A percentile compares a stretch with the other conserved stretches of the same genome.
Conservation (phyloP, 2,113 vertebrate genomes). For the human (Homo sapiens) region DNA sequence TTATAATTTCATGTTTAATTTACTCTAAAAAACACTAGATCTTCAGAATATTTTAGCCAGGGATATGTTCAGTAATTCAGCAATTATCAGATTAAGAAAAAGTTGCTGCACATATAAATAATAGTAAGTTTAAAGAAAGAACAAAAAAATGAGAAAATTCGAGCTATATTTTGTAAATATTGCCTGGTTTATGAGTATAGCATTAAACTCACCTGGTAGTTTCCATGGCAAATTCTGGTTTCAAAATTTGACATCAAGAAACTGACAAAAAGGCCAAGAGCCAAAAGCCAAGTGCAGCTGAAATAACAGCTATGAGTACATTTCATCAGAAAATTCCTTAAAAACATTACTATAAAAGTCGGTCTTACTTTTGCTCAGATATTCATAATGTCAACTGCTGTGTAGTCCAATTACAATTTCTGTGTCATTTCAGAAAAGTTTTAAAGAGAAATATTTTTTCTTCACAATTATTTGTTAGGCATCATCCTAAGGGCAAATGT, state of each 20-base stretch:
- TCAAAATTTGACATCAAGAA: constrained; percentile 33
- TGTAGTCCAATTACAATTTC: neutral
- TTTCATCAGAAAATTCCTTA: neutral
- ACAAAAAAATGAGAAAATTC: neutral
- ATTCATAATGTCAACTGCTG: neutral
- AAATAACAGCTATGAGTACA: neutral
- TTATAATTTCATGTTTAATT: neutral
- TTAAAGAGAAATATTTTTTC: neutral
- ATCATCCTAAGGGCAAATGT: neutral
- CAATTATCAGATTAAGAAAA: constrained; percentile 1
- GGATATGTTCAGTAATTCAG: neutral
- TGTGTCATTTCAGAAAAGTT: neutral
- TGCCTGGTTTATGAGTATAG: neutral
- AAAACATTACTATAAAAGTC: neutral
- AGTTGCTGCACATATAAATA: neutral
- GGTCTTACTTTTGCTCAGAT: neutral
- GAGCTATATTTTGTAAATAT: neutral
- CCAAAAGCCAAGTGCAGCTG: neutral
- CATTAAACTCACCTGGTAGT: neutral
- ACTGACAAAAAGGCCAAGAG: constrained; percentile 14
- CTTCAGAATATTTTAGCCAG: neutral
- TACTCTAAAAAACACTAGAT: neutral
- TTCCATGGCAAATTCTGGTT: neutral
- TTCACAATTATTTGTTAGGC: neutral
- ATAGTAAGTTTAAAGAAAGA: neutral